Conservation (phyloP, 2,797 vertebrate species). For the Gymnothorax reevesii region DNA sequence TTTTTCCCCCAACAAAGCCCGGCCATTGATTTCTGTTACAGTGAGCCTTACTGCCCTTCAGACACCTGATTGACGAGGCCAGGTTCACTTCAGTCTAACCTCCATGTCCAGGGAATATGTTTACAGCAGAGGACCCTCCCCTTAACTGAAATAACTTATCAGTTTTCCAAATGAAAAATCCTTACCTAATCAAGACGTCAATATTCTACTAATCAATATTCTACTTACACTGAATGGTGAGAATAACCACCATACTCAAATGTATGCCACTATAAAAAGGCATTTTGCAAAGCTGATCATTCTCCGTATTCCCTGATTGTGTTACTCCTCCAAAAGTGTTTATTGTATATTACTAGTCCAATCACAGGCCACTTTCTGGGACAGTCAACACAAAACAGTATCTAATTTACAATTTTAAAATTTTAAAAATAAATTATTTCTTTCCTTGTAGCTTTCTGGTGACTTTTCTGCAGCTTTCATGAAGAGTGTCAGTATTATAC, state of each 20-base stretch:
- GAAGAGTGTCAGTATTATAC: constrained; percentile 1
- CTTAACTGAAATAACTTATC: neutral
- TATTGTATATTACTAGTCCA: neutral
- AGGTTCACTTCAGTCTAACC: constrained; percentile 8
- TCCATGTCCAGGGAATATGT: constrained; percentile 1
- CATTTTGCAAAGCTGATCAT: neutral
- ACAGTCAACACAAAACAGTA: constrained; percentile 14
- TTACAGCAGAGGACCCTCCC: neutral
- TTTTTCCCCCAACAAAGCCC: constrained; percentile 26
- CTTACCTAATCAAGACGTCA: neutral
- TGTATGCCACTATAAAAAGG: neutral
- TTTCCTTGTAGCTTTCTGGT: no score
- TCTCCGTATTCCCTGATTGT: constrained; percentile 18
- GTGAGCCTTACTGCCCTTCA: constrained; percentile 26
- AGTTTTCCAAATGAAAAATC: neutral
- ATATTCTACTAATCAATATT: neutral
- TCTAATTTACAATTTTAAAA: constrained; percentile 26
- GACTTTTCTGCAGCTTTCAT: no score
- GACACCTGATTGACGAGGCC: constrained; percentile 15
- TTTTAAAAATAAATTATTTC: constrained; percentile 19
- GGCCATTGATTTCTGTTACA: constrained; percentile 49
- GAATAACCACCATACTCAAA: neutral
- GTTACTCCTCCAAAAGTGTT: constrained; percentile 15
- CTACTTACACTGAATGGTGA: neutral
- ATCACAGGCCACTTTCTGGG: constrained; percentile 17